Evolutionary conservation across 2,888 invertebrate genomes (phyloP).

Genomic region (Drosophila flavopinicola): DNA sequence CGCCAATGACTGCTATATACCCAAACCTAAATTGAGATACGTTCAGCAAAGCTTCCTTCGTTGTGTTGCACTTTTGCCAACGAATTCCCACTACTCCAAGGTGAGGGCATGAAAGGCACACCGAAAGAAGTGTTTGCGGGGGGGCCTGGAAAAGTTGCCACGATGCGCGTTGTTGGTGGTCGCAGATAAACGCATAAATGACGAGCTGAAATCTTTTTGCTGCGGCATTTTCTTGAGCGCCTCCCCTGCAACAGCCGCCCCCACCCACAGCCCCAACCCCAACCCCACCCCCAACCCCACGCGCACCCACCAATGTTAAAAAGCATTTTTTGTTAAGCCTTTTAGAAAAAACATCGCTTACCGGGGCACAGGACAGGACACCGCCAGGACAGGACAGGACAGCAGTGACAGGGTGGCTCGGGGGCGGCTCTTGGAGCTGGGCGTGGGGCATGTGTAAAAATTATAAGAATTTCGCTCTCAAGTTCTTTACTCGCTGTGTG

Average conservation of each 20-base stretch:
- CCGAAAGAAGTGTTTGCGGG: constrained; percentile 9
- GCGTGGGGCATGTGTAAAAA: constrained; percentile 67
- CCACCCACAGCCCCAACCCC: not conserved
- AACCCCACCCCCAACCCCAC: not conserved
- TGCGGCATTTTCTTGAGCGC: constrained; percentile 67
- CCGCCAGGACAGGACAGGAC: not conserved
- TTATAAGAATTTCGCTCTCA: constrained; percentile 77
- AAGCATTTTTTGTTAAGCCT: constrained; percentile 79
- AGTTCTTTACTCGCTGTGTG: constrained; percentile 61
- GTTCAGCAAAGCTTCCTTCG: no score
- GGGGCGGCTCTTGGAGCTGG: not conserved
- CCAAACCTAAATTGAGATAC: no score
- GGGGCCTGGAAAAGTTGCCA: constrained; percentile 39
- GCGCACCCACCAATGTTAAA: constrained; percentile 57
- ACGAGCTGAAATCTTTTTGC: constrained; percentile 77
- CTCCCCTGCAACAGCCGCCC: no score
- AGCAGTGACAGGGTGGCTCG: not conserved
- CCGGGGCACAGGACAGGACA: constrained; percentile 33
- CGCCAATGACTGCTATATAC: no score
- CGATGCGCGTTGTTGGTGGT: constrained; percentile 64
- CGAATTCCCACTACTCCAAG: no score
- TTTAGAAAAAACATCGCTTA: constrained; percentile 62
- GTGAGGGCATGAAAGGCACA: not conserved
- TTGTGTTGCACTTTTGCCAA: no score
- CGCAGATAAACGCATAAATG: constrained; percentile 78